A percentile compares a stretch with the other conserved stretches of the same genome.
These are phyloP conservation scores for Phataginus tricuspis DNA, from an alignment of 2,797 vertebrate species.

Conservation along the genomic window DNA sequence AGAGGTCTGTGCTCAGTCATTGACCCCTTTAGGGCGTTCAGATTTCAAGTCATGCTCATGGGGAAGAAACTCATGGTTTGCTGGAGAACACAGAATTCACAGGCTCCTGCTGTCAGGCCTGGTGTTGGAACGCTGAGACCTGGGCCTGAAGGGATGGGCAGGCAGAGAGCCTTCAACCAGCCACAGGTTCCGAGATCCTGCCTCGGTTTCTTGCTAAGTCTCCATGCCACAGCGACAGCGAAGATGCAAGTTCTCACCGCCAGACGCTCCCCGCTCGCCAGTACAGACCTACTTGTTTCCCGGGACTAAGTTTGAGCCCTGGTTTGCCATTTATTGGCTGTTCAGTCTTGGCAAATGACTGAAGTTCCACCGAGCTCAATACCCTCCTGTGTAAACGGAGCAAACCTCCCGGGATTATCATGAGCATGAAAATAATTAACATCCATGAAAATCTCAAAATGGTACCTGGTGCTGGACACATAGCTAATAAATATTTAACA, in stretches of 20 bases:
- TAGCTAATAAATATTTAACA: not conserved
- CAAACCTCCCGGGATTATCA: not conserved
- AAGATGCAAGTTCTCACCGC: rapidly evolving
- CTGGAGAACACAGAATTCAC: not conserved
- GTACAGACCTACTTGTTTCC: rapidly evolving
- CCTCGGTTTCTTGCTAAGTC: not conserved
- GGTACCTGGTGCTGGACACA: rapidly evolving
- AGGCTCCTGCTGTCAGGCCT: rapidly evolving
- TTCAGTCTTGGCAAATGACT: not conserved
- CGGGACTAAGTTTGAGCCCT: not conserved
- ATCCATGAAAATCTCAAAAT: not conserved
- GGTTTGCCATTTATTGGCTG: not conserved
- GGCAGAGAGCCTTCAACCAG: not conserved
- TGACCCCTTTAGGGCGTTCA: not conserved
- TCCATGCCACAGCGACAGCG: rapidly evolving
- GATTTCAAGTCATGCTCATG: not conserved
- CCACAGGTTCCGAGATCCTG: not conserved
- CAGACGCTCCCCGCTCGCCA: rapidly evolving
- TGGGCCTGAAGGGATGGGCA: not conserved
- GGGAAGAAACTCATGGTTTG: not conserved
- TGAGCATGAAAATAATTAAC: not conserved
- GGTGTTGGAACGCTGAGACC: rapidly evolving
- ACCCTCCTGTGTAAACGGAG: not conserved
- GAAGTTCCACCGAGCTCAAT: not conserved
- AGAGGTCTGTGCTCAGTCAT: not conserved